Base-by-base conservation (phyloP, 2,797 vertebrate species). In the Numenius phaeopus region DNA sequence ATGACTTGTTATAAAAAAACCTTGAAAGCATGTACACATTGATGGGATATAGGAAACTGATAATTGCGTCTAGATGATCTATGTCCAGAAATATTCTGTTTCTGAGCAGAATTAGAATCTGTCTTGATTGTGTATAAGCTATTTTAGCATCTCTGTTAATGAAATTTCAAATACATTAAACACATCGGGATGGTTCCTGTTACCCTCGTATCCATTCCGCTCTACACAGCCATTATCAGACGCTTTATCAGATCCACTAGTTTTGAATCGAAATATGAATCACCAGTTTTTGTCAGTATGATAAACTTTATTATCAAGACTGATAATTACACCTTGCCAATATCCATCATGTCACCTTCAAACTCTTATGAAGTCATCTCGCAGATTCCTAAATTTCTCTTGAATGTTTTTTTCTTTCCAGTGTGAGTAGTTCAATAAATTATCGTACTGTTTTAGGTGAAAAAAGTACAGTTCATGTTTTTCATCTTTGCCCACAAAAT, bases 131-230 rank as follows among this genome's bases (percentile, higher is more conserved):
- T 21, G 20, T 54, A 9, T 85, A 39, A 92, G n/a, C 47, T 54
- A 79, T 86, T 96, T 80, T 62, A 83, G 47, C 88, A 37, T 77
- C 24, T 92, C 55, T 80, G 66, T 29, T 87, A 95, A 94, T 91
- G 73, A 94, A 44, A 97, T 93, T 97, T 95, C 26, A 95, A 82
- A 93, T 91, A 49, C 13, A 44, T 94, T 89, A 95, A 96, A 76
- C 14, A 81, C 39, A 61, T 49, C 11, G 32, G 26, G 29, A 29
- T 94, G 37, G 69, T 95, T 75, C 69, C 72, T 73, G 10, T 81
- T 71, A 40, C 85, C 57, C 39, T 88, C 21, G 19, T 40, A 83
- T 66, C 66, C 21, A 44, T 90, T 78, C 50, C 7, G 66, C 37
- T 90, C 69, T 10, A 3, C 71, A n/a, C 79, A 73, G 61, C 55